These are phyloP conservation scores for Oceanodroma leucorhoa DNA, from an alignment of 2,797 vertebrate species.

Conservation along the genomic window DNA sequence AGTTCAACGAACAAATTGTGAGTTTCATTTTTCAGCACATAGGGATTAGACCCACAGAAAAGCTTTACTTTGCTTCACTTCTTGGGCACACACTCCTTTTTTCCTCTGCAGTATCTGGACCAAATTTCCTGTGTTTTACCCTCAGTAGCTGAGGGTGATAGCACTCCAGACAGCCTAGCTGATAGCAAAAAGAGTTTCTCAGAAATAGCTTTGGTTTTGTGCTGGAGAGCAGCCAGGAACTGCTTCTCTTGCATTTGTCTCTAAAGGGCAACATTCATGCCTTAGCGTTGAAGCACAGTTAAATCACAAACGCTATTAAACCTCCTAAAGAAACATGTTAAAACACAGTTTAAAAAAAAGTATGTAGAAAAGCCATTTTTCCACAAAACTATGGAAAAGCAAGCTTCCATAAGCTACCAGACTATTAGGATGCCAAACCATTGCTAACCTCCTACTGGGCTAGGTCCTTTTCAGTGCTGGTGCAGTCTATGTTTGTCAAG, in stretches of 20 bases:
- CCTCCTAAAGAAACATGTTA: not conserved
- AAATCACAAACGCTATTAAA: not conserved
- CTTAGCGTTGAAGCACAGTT: fast-evolving
- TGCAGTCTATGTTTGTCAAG: not conserved
- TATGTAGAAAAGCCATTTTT: not conserved
- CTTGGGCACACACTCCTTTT: not conserved
- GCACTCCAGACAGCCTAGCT: not conserved
- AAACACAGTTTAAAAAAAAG: not conserved
- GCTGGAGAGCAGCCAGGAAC: not conserved
- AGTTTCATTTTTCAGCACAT: not conserved
- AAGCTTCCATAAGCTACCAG: not conserved
- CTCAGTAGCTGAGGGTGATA: not conserved
- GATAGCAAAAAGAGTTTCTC: not conserved
- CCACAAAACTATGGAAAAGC: not conserved
- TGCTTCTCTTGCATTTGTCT: not conserved
- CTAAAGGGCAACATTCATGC: not conserved
- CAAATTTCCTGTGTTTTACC: not conserved
- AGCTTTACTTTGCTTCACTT: not conserved
- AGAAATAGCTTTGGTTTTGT: not conserved
- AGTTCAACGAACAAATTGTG: not conserved
- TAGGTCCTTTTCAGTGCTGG: not conserved
- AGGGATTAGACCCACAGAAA: not conserved
- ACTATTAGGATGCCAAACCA: not conserved
- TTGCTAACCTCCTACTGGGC: not conserved
- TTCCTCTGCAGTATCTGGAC: not conserved